Evolutionary conservation across 2,797 vertebrate genomes (phyloP), one percentile per base, ranked within the genome.

Genomic region (Thalassophryne amazonica): DNA sequence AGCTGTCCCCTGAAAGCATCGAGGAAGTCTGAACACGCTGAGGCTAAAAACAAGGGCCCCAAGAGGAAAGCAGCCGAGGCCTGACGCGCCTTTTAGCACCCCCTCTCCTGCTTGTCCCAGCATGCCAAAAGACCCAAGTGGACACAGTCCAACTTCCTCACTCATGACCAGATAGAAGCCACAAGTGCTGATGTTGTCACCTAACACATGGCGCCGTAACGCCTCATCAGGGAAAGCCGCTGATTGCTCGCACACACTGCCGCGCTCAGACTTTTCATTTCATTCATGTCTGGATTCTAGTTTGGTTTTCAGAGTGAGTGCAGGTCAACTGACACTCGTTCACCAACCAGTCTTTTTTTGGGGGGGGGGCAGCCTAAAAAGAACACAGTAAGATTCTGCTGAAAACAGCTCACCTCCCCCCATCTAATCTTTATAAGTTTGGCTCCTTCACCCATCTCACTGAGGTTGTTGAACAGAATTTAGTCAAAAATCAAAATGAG

Each of bases 41-140:
- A 89, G 42, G 84, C 74, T 73, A 76, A 64, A 32, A 46, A 40
- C 0, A 87, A 84, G 56, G 54, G 57, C 59, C 73, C 74, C 11
- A 87, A 78, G 67, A 88, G 87, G 69, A 89, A 88, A 83, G 72
- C 78, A 11, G 54, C 80, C 13, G 88, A 92, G 60, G 89, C 84
- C 76, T 93, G 83, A 78, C 84, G 83, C 81, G 59, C 69, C 32
- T 42, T 53, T 38, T 54, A 50, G n/a, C n/a, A 71, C 63, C 21
- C 84, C 86, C 71, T 83, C n/a, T n/a, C n/a, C n/a, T n/a, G n/a
- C n/a, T n/a, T n/a, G n/a, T n/a, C n/a, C n/a, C 76, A 72, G 67
- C 80, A 69, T 84, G 27, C 42, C 39, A 5, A 13, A 28, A 57
- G 12, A 34, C 48, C 59, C 53, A 69, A 65, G 50, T 11, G 41